phyloP scores from a whole-genome alignment of 1,140 invertebrate species.

The Drosophila cardini region DNA sequence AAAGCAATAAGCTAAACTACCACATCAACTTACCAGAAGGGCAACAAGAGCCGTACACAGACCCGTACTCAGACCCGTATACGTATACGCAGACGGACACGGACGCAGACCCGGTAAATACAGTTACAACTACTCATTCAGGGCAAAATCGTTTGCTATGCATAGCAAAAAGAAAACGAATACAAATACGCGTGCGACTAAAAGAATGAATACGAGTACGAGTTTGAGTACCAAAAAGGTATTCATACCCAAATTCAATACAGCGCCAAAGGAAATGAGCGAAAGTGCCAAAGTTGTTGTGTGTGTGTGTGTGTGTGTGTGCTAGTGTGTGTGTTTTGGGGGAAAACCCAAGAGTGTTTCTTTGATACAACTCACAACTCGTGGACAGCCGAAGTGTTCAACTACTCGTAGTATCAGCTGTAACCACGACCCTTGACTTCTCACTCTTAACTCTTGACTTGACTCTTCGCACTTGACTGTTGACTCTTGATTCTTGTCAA shows the following conservation, averaged over 20 bases:
- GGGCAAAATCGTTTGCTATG: conserved; percentile 41
- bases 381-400: not conserved
- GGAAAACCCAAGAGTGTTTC: conserved; percentile 62
- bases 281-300: conserved; percentile 61
- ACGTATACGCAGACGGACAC: not conserved
- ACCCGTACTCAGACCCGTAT: not conserved
- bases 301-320: conserved; percentile 2
- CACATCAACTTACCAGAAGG: conserved; percentile 54
- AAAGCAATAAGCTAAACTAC: conserved; percentile 81
- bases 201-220: conserved; percentile 25
- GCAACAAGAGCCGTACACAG: not conserved
- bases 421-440: not conserved
- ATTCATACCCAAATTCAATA: not conserved
- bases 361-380: conserved; percentile 16
- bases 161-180: conserved; percentile 52
- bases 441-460: too few relatives aligned
- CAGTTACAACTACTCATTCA: conserved; percentile 22
- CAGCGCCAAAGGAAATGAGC: conserved; percentile 49
- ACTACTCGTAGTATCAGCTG: conserved; percentile 10
- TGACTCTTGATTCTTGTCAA: not conserved
- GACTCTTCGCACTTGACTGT: too few relatives aligned
- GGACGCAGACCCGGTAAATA: conserved; percentile 15
- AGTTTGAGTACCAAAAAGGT: conserved; percentile 4
- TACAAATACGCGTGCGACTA: conserved; percentile 27
- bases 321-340: conserved; percentile 27